phyloP scores from a whole-genome alignment of 1,140 invertebrate genomes.

The Spodoptera litura region DNA sequence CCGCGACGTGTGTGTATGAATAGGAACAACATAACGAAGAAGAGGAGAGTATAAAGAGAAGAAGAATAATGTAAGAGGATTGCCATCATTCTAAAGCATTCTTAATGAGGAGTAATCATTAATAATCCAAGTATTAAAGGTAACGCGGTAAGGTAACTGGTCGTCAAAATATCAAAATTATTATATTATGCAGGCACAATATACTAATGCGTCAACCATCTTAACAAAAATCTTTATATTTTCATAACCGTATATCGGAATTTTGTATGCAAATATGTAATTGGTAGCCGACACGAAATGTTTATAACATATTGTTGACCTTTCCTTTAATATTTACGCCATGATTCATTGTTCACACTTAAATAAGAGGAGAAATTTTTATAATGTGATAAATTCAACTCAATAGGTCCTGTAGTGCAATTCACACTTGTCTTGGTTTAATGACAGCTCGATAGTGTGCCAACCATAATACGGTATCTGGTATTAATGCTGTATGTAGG shows the following conservation, averaged over 20 bases:
- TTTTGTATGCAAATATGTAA: background rate
- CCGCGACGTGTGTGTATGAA: no score
- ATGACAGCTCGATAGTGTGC: constrained; percentile 18
- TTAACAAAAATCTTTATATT: background rate
- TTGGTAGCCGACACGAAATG: background rate
- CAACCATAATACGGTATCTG: constrained; percentile 34
- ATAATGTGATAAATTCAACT: constrained; percentile 8
- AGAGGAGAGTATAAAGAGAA: no score
- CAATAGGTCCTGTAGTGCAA: constrained; percentile 13
- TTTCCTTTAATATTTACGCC: constrained; percentile 1
- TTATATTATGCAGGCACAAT: no score
- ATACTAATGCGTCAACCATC: no score
- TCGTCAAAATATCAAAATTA: no score
- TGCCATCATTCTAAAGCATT: no score
- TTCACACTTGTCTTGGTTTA: constrained; percentile 28
- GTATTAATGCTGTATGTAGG: constrained; percentile 17
- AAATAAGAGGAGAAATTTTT: constrained; percentile 18
- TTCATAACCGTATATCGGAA: background rate
- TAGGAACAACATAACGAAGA: no score
- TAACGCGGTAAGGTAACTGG: no score
- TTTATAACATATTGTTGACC: constrained; percentile 24
- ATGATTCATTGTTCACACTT: constrained; percentile 31
- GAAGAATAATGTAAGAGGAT: no score
- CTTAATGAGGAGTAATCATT: no score
- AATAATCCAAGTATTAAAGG: no score